Evolutionary conservation across 2,113 vertebrate genomes (phyloP).

Genomic region (Hemicordylus capensis): DNA sequence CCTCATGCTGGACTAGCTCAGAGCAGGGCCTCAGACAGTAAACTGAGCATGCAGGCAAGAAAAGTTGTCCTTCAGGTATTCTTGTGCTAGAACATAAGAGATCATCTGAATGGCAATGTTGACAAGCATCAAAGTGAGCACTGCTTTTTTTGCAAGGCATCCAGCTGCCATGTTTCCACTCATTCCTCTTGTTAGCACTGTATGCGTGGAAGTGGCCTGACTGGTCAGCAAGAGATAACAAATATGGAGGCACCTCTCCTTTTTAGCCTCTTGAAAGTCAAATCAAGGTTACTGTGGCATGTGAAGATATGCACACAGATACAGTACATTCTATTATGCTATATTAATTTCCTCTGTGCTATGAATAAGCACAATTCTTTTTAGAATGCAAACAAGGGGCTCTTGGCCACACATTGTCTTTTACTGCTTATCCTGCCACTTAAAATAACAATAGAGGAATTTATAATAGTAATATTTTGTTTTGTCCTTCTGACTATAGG

Average conservation of each 20-base stretch:
- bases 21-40: background rate
- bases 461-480: background rate
- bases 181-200: background rate
- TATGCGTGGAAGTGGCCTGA: background rate
- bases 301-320: background rate
- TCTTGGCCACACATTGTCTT: background rate
- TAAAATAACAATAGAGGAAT: background rate
- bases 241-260: background rate
- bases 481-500: background rate
- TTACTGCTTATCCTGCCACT: background rate
- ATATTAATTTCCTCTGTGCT: background rate
- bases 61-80: no score
- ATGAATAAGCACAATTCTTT: background rate
- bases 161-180: background rate
- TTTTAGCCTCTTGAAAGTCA: background rate
- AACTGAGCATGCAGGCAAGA: background rate
- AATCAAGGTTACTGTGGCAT: background rate
- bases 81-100: background rate
- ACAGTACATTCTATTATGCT: background rate
- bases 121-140: no score
- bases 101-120: background rate
- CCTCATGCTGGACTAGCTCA: no score
- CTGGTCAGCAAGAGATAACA: background rate
- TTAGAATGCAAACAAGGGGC: background rate
- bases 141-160: background rate